A percentile compares a stretch with the other conserved stretches of the same genome.
phyloP scores from a whole-genome alignment of 2,888 invertebrate genomes.

The Parnassius smintheus region DNA sequence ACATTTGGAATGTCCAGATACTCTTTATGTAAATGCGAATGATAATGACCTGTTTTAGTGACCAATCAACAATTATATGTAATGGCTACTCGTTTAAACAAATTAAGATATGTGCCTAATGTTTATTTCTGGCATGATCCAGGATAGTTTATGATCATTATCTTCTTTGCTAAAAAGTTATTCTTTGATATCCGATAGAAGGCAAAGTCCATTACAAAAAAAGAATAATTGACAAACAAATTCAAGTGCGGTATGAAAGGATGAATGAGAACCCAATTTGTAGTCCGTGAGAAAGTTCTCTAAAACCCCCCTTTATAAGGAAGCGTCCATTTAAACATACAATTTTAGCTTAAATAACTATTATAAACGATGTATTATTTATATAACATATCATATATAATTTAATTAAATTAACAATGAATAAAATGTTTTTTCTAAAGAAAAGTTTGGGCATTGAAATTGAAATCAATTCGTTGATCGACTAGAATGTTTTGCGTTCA shows the following conservation, averaged over 20 bases:
- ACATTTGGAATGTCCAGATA: too few species aligned
- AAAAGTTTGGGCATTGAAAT: too few species aligned
- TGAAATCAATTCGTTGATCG: too few species aligned
- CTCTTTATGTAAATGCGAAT: not conserved
- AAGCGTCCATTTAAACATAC: slow-evolving; percentile 7
- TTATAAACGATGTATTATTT: too few species aligned
- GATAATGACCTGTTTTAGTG: slow-evolving; percentile 15
- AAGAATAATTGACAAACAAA: slow-evolving; percentile 25
- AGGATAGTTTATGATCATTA: slow-evolving; percentile 12
- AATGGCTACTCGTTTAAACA: slow-evolving; percentile 11
- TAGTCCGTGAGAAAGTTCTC: slow-evolving; percentile 17
- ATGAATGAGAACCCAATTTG: slow-evolving; percentile 14
- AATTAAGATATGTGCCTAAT: slow-evolving; percentile 1
- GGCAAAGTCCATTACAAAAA: slow-evolving; percentile 23
- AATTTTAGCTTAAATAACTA: not conserved
- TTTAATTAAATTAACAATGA: too few species aligned
- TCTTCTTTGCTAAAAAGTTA: slow-evolving; percentile 24
- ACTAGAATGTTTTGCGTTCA: too few species aligned
- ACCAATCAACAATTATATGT: slow-evolving; percentile 4
- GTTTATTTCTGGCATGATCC: slow-evolving; percentile 2
- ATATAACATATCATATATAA: too few species aligned
- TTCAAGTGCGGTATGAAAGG: slow-evolving; percentile 24
- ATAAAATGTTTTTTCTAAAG: too few species aligned
- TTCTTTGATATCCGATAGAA: slow-evolving; percentile 17
- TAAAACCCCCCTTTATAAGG: slow-evolving; percentile 1